Evolutionary conservation across 92 coral and sea anemone genomes (phyloP), one percentile per base, ranked within the genome.

Genomic region (Actinernus sp.): DNA sequence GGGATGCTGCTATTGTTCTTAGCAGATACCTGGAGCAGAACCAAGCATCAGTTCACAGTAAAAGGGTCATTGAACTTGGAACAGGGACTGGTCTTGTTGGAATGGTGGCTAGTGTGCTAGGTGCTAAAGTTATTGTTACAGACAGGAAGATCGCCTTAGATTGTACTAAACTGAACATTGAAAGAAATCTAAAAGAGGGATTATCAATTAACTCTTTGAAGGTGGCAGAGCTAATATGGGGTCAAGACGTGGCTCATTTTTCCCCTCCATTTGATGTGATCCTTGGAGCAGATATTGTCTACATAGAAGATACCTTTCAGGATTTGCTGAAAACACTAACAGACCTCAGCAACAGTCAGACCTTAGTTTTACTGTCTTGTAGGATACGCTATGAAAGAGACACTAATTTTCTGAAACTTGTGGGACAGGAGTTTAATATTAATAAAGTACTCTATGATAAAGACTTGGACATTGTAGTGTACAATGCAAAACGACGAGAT

Each of bases 1-100:
- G 98, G 98, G 98, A 94, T 34, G 98, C 98, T 19, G 98, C 98
- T 22, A 58, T 94, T 24, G 95, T 94, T 54, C 72, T 94, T 28
- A 64, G 77, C 22, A 90, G 85, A 1, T 87, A 94, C 56, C 72
- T 94, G 9, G 98, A 94, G 58, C 63, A 72, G 22, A 82, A 77
- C 14, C 79, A 73, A 8, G 52, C 50, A 3, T 55, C 26, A 57
- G 57, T 87, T 19, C 37, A 32, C 30, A 78, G 79, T 20, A 94
- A 94, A 74, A 91, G 38, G 34, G 86, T 94, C 2, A 91, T 94
- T 31, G 98, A 94, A 49, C 82, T 94, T 6, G 98, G 98, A 44
- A 95, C 98, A 8, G 98, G 98, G 9, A 94, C 98, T 20, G 98
- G 92, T 3, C 68, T 94, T 9, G 95, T 81, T 9, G 97, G 97